Evolutionary conservation across 2,797 vertebrate species (phyloP), one percentile per base, ranked within the genome.

Genomic region (Champsocephalus gunnari): DNA sequence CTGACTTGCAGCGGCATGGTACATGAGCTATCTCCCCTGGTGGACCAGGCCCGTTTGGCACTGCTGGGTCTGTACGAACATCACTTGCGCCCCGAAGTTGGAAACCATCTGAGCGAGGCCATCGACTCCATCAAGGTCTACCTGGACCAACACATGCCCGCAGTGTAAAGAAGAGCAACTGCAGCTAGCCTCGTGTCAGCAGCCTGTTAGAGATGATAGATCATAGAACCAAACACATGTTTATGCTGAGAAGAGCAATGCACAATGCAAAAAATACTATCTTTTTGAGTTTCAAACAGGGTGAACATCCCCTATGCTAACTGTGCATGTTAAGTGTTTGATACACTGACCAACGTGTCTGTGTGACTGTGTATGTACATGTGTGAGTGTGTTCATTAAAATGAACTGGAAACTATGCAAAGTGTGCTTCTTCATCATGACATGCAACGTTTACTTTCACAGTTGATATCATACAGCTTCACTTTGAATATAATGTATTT

Each of bases 321-420:
- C 79, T 92, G 85, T 93, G 92, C 91, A 88, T 91, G 90, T 92
- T 88, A 83, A 92, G 87, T 88, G 85, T 92, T 90, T 88, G 79
- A 84, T 87, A 87, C 87, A 89, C 85, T 89, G 89, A 87, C 82
- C 78, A 82, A 84, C 75, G 76, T 87, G 73, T 84, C 67, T 77
- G 77, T 88, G 79, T 86, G 85, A 75, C 44, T 85, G 83, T 87
- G 81, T 83, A 76, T 88, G 89, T 88, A 66, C 83, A 70, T 80
- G 77, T 84, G 79, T 85, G 82, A 82, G 69, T 84, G 82, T 76
- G 85, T 89, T 91, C 87, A 94, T 90, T 92, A 93, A 93, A 93
- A 75, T 80, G 68, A 89, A 88, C 57, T 83, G 73, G 77, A 90
- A 88, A 86, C 48, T 34, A 80, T 50, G 19, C 55, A 50, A 59